A percentile compares a stretch with the other conserved stretches of the same genome.
These are phyloP conservation scores for Lochmaea crataegi DNA, from an alignment of 2,888 invertebrate genomes.

Conservation along the genomic window DNA sequence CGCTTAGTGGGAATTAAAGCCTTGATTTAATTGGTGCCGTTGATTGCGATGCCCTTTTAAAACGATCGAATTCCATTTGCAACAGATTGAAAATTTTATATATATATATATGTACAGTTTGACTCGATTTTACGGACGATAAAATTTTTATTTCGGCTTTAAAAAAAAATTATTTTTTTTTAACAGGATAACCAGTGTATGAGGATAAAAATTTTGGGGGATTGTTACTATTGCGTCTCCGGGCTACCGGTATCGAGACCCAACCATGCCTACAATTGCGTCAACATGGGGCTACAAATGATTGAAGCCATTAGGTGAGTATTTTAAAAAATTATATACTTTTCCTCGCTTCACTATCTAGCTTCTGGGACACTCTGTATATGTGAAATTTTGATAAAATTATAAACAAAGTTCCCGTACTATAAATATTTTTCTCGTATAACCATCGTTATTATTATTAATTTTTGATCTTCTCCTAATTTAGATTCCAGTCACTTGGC, in stretches of 20 bases:
- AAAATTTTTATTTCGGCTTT: too few relatives aligned
- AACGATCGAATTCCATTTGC: neutral
- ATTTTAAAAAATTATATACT: neutral
- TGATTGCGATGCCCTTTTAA: constrained; percentile 1
- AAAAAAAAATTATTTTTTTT: constrained; percentile 22
- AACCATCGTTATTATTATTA: too few relatives aligned
- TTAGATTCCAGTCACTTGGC: too few relatives aligned
- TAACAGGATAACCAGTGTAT: constrained; percentile 93
- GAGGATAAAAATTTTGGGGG: constrained; percentile 95
- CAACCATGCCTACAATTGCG: constrained; percentile 94
- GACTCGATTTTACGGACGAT: too few relatives aligned
- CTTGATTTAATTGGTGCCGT: constrained; percentile 1
- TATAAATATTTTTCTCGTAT: too few relatives aligned
- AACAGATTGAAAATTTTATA: too few relatives aligned
- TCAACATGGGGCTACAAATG: constrained; percentile 96
- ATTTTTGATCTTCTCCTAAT: too few relatives aligned
- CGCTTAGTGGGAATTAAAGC: constrained; percentile 12
- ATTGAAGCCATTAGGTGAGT: constrained; percentile 90
- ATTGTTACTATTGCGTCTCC: constrained; percentile 96
- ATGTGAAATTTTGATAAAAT: too few relatives aligned
- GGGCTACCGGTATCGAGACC: constrained; percentile 92
- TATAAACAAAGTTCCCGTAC: too few relatives aligned
- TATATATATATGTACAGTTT: too few relatives aligned
- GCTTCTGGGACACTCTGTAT: too few relatives aligned
- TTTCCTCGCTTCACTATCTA: too few relatives aligned